Base-by-base conservation (phyloP, 2,797 vertebrate species). In the Pseudotriccus pelzelni region DNA sequence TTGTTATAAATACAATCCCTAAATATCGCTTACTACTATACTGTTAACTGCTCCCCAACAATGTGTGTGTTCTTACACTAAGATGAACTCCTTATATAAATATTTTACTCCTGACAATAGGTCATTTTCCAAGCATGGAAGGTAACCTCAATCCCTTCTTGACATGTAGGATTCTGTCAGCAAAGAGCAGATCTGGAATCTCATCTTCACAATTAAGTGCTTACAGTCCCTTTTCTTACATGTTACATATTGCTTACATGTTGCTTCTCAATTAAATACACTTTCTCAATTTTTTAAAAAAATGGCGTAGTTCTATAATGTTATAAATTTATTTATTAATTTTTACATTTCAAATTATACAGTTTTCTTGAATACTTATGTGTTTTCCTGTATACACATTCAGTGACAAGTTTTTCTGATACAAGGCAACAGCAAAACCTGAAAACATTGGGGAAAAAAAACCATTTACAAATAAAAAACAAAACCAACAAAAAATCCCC, bases 361-460 rank as follows among this genome's bases (percentile, higher is more conserved):
- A 0, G 59, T 80, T 85, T 93, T 83, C 68, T 89, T 77, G n/a
- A 87, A 85, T 92, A 95, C 67, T 93, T 89, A 83, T 43, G 86
- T 7, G 1, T 76, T 94, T 68, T 96, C 64, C 53, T 37, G 84
- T 49, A 58, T 7, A 14, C 14, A 34, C 11, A 3, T 64, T 83
- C 81, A 19, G 32, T 44, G 49, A 53, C 25, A 63, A 34, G 8
- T 46, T 63, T 36, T 80, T 87, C 75, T 43, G 39, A 59, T 14
- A 20, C 2, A 32, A 50, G 12, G 47, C 41, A 94, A 79, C 1
- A 3, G 47, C 27, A 59, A 82, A 72, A 94, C 78, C 92, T 96
- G 81, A 82, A 95, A 96, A 84, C 1, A 4, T 46, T 74, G 18
- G 28, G 28, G 6, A 7, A 7, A 36, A 77, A 47, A 82, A 56